Percentiles rank a stretch among this genome's conserved stretches.
These are phyloP conservation scores for Montipora foliosa DNA, from an alignment of 64 coral and sea anemone species.

Conservation along the genomic window DNA sequence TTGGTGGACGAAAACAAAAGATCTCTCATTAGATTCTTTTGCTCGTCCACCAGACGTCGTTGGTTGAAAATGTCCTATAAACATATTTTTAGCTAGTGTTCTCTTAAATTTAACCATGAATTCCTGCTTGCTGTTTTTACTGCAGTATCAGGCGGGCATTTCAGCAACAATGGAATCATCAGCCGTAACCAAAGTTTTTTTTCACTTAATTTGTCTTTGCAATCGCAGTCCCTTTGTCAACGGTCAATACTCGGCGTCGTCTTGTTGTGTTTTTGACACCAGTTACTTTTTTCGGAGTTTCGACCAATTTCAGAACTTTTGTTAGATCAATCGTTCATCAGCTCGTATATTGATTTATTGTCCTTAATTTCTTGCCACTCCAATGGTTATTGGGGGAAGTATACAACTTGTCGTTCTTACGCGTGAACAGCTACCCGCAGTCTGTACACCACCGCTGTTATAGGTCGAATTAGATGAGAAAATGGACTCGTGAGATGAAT, in stretches of 20 bases:
- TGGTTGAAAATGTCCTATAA: too few relatives aligned
- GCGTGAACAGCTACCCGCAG: neutral
- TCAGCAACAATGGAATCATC: neutral
- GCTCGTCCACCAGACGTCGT: too few relatives aligned
- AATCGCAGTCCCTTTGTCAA: neutral
- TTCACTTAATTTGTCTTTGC: too few relatives aligned
- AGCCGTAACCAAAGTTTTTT: neutral
- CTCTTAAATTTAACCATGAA: too few relatives aligned
- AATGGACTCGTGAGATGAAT: neutral
- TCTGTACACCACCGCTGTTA: neutral
- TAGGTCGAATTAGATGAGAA: neutral
- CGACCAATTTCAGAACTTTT: neutral
- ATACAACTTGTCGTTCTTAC: conserved; percentile 2
- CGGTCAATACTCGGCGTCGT: neutral
- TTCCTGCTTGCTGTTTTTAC: too few relatives aligned
- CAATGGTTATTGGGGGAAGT: neutral
- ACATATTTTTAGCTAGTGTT: too few relatives aligned
- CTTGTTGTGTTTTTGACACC: neutral
- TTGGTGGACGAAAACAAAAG: too few relatives aligned
- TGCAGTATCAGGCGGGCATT: too few relatives aligned
- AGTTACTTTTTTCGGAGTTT: neutral
- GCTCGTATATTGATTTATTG: neutral
- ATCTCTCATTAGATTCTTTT: too few relatives aligned
- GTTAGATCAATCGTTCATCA: neutral
- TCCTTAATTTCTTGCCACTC: neutral